phyloP scores from a whole-genome alignment of 2,797 vertebrate genomes.

The Brachyalestes nurse region DNA sequence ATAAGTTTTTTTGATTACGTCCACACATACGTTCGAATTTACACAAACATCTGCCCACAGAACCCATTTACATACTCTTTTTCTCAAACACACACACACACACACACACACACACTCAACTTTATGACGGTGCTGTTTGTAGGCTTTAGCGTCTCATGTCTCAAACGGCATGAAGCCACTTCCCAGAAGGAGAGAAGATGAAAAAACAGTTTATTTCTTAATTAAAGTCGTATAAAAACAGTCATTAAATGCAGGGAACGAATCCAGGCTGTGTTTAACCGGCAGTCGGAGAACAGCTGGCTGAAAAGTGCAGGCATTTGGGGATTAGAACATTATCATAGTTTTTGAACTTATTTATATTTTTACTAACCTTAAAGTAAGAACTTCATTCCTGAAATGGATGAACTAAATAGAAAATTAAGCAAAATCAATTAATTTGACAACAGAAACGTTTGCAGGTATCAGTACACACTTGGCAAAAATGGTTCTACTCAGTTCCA shows the following conservation, averaged over 20 bases:
- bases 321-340: not conserved
- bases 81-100: not conserved
- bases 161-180: slow-evolving; percentile 7
- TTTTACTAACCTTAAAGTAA: not conserved
- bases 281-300: not conserved
- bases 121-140: not conserved
- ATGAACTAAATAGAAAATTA: no score
- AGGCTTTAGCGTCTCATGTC: not conserved
- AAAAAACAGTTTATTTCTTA: not conserved
- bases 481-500: no score
- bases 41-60: slow-evolving; percentile 14
- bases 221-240: slow-evolving; percentile 14
- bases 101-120: slow-evolving; percentile 2
- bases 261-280: not conserved
- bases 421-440: no score
- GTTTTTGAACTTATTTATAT: not conserved
- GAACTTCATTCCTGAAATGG: no score
- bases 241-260: not conserved
- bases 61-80: not conserved
- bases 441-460: no score
- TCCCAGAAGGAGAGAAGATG: not conserved
- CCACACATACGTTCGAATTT: not conserved
- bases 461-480: no score
- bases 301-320: not conserved
- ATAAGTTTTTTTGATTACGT: slow-evolving; percentile 16